A percentile compares a stretch with the other conserved stretches of the same genome.
Conservation (phyloP, 2,797 vertebrate species). For the Rhinatrema bivittatum region DNA sequence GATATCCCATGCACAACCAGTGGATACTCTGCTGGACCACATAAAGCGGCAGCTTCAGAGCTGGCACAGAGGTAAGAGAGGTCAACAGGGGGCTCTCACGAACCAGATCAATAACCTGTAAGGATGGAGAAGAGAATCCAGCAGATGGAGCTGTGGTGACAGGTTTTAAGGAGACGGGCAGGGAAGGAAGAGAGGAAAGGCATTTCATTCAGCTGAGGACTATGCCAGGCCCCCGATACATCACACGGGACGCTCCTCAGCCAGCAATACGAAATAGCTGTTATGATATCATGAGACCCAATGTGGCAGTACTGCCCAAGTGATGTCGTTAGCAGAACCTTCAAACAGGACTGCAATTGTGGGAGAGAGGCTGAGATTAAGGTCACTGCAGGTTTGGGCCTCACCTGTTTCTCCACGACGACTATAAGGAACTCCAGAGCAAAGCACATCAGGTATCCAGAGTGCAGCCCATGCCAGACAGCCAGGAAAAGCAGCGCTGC, state of each 20-base stretch:
- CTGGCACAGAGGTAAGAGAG: constrained; percentile 55
- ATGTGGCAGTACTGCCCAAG: no score
- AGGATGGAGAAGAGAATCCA: not conserved
- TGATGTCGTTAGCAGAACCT: no score
- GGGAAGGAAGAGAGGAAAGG: not conserved
- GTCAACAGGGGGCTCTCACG: constrained; percentile 71
- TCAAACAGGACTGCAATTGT: no score
- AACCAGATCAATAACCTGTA: constrained; percentile 66
- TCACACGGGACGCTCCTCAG: no score
- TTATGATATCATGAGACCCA: no score
- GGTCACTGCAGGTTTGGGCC: no score
- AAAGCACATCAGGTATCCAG: constrained; percentile 92
- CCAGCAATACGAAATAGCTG: no score
- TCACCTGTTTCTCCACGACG: constrained; percentile 83
- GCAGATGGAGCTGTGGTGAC: no score
- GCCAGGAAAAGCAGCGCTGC: constrained; percentile 81
- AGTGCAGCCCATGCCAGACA: constrained; percentile 91
- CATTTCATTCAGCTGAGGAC: not conserved
- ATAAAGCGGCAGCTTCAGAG: constrained; percentile 73
- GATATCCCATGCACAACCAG: constrained; percentile 95
- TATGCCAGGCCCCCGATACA: no score
- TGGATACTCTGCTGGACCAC: constrained; percentile 80
- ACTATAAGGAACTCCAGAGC: constrained; percentile 94
- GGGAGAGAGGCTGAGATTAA: no score
- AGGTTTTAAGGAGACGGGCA: no score